phyloP scores from a whole-genome alignment of 2,888 invertebrate species.

The Celastrina argiolus region DNA sequence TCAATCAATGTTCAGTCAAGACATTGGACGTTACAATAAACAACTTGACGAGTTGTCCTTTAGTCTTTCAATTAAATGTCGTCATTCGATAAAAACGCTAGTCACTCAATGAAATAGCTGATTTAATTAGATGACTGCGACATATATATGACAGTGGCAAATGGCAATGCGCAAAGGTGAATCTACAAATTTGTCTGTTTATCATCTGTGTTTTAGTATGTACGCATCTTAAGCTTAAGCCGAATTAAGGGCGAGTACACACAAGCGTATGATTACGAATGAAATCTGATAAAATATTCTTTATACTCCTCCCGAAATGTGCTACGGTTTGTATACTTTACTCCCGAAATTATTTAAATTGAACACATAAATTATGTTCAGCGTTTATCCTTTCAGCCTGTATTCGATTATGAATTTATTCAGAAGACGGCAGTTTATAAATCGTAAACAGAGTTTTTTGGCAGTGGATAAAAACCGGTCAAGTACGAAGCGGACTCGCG shows the following conservation, averaged over 20 bases:
- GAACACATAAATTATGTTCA: slow-evolving; percentile 5
- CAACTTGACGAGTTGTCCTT: too few species aligned
- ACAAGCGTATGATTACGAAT: not conserved
- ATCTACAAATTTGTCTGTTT: too few species aligned
- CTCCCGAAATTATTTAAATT: slow-evolving; percentile 8
- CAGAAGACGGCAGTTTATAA: not conserved
- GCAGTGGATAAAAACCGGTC: not conserved
- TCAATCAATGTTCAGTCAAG: too few species aligned
- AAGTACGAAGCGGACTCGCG: too few species aligned
- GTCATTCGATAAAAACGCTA: too few species aligned
- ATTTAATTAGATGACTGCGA: too few species aligned
- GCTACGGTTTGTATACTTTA: slow-evolving; percentile 11
- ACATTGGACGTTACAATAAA: too few species aligned
- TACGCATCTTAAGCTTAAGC: not conserved
- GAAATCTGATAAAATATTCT: not conserved
- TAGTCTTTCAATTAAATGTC: too few species aligned
- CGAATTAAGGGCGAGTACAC: slow-evolving; percentile 10
- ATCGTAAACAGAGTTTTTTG: not conserved
- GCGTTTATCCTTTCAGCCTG: not conserved
- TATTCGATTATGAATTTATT: not conserved
- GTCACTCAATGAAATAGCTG: too few species aligned
- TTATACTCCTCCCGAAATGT: not conserved
- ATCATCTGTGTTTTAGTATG: not conserved
- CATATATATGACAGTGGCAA: too few species aligned
- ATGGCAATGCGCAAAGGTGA: too few species aligned